These are phyloP conservation scores for Porites cylindrica DNA, from an alignment of 92 coral and sea anemone species.

Conservation along the genomic window DNA sequence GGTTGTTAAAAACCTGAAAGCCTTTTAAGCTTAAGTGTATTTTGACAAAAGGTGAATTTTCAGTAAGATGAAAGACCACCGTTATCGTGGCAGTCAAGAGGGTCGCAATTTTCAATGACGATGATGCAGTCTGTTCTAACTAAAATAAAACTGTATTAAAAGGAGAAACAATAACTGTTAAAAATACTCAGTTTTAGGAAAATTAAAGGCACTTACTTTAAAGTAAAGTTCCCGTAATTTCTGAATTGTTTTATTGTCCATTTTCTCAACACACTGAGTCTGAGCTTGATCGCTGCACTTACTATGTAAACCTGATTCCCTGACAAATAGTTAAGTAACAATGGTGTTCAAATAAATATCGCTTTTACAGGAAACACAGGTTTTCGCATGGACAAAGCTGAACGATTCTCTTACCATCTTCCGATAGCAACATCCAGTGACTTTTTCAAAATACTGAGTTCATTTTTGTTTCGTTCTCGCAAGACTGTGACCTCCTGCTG, in stretches of 20 bases:
- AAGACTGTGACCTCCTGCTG: constrained; percentile 63
- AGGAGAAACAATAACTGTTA: no score
- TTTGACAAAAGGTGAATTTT: no score
- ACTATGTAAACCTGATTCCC: constrained; percentile 21
- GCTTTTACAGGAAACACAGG: no score
- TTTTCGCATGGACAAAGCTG: background rate
- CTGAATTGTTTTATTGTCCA: constrained; percentile 65
- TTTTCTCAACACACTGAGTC: constrained; percentile 39
- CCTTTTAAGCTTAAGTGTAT: no score
- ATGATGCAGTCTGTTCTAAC: no score
- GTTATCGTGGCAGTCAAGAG: no score
- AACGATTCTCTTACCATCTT: constrained; percentile 11
- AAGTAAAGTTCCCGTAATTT: constrained; percentile 43
- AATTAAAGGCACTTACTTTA: constrained; percentile 32
- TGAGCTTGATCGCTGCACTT: constrained; percentile 18
- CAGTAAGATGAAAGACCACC: no score
- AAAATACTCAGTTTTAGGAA: background rate
- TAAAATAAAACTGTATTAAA: no score
- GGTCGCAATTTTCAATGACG: no score
- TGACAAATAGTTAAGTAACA: background rate
- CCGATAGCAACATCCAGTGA: constrained; percentile 44
- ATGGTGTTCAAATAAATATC: no score
- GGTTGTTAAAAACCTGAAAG: no score
- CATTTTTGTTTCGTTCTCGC: constrained; percentile 64
- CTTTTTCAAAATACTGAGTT: constrained; percentile 34